Evolutionary conservation across 2,113 vertebrate genomes (phyloP), one percentile per base, ranked within the genome.

Genomic region (Elephantulus edwardii): DNA sequence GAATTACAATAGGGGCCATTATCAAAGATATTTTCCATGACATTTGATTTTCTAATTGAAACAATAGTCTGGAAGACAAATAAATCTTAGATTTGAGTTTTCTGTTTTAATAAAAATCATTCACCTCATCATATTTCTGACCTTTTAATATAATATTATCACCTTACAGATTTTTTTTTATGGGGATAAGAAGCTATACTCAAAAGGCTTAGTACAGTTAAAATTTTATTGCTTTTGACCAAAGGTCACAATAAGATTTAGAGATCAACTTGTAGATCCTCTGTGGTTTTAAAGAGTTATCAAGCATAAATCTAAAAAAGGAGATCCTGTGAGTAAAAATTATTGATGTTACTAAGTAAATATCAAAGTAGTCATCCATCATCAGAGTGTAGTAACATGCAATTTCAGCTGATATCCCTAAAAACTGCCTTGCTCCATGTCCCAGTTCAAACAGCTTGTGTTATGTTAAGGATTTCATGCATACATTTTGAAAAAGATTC

Each of bases 181-280:
- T 8, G 12, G 33, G 33, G 19, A 44, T 66, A 26, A 82, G 71
- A 86, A 30, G 68, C 7, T 72, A 35, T 30, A 54, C 81, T 52
- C 84, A 52, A 70, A 62, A 60, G 62, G 9, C 38, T 6, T n/a
- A 30, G 5, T 86, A n/a, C 58, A 72, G 62, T 35, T 78, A 64
- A 50, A 82, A 83, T 77, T 74, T 74, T 87, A 85, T 75, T 89
- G 78, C 94, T 82, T 92, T 52, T 90, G 82, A 54, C 30, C 88
- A 92, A 85, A 95, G 46, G 62, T 79, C 79, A 82, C 33, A 48
- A 30, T 48, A 42, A 87, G 81, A 66, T 84, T 87, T 81, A 92
- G 52, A 87, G 89, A 88, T 78, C 20, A 44, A 48, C 26, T 62
- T 35, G 8, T 66, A 71, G 64, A 54, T 44, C 26, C 14, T 38